Evolutionary conservation across 2,113 vertebrate species (phyloP), one percentile per base, ranked within the genome.

Genomic region (Mystacornis crossleyi): DNA sequence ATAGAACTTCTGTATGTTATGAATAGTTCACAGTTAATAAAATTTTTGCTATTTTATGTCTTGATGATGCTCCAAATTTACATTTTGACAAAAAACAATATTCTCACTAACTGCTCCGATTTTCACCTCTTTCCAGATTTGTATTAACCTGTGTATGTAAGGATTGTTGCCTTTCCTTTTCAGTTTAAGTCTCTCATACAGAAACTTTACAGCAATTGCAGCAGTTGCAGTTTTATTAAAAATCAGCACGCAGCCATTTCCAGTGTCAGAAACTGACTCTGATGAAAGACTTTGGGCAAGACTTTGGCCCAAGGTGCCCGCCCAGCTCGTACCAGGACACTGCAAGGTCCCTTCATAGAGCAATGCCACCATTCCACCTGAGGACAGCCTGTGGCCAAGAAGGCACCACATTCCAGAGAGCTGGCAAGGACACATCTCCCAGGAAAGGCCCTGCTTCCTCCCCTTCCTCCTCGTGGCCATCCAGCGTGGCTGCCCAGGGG

Each of bases 251-350:
- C 18, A 64, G 34, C 25, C 6, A 61, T 53, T 92, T 42, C 34
- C 29, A 71, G 26, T 2, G 20, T 31, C 77, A 83, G 75, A 55
- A 79, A 13, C 34, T 26, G 18, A 45, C n/a, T 55, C 16, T 51
- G 26, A 12, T 8, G 3, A 16, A 62, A 87, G 60, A 20, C 8
- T 38, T 48, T 5, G 28, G 29, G 55, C 4, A 29, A 72, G 26
- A 26, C 43, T 34, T 66, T 38, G 28, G 24, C 36, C 33, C 67
- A 6, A 4, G 1, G 16, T 9, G 10, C 36, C 38, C 0, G 0
- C 11, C 17, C 16, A 40, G 18, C 29, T 23, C 17, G 9, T 65
- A 31, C 38, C 31, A 66, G 54, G 62, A 42, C 34, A 4, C 15
- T 7, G 29, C n/a, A 9, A 79, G 9, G 16, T 42, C 21, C 18